Conservation (phyloP, 2,113 vertebrate species). For the human (Homo sapiens) region GRCh38 chr11:77320001-77320500, state of each 20-base stretch:
- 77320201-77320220: not conserved
- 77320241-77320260: not conserved
- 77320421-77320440: not conserved
- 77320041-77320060: not conserved
- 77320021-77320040: not conserved
- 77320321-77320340: not conserved
- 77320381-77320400: not conserved
- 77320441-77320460: not conserved
- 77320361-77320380: not conserved
- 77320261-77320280: not conserved
- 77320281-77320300: not conserved
- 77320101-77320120: not conserved
- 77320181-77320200: not conserved
- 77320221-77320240: not conserved
- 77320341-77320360: not conserved
- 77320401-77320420: not conserved
- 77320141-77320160: not conserved
- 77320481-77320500: not conserved
- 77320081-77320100: not conserved
- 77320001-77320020: not conserved
- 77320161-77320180: not conserved
- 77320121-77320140: not conserved
- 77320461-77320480: not conserved
- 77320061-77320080: not conserved
- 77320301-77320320: not conserved